Evolutionary conservation across 2,797 vertebrate genomes (phyloP).

Genomic region (Euthynnus affinis): DNA sequence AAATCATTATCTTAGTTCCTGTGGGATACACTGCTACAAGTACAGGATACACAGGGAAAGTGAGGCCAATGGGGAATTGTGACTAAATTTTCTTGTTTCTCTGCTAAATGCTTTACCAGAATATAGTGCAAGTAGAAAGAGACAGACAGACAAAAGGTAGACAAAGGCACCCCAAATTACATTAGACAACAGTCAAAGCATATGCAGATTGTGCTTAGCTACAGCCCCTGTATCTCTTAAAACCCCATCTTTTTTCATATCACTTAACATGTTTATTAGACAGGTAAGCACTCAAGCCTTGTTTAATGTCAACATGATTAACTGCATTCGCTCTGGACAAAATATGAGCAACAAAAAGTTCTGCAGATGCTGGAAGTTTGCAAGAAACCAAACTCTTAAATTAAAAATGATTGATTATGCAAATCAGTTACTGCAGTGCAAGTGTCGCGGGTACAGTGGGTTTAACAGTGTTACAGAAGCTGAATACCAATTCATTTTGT

Average conservation of each 20-base stretch:
- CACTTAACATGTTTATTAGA: constrained; percentile 28
- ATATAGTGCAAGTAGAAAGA: background rate
- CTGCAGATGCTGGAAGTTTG: constrained; percentile 42
- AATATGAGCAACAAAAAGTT: constrained; percentile 44
- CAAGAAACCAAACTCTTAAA: constrained; percentile 39
- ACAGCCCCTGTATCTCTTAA: background rate
- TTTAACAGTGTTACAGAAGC: constrained; percentile 16
- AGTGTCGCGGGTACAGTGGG: constrained; percentile 39
- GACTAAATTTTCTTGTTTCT: background rate
- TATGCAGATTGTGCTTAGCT: background rate
- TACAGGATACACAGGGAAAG: background rate
- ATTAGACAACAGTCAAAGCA: constrained; percentile 1
- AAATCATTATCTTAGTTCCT: constrained; percentile 3
- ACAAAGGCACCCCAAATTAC: constrained; percentile 14
- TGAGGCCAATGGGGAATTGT: background rate
- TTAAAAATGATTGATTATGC: constrained; percentile 72
- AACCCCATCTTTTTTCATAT: background rate
- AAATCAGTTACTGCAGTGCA: constrained; percentile 45
- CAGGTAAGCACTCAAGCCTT: constrained; percentile 15
- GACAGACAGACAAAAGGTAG: no score
- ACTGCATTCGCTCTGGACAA: constrained; percentile 22
- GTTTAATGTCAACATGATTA: constrained; percentile 27
- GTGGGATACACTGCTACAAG: background rate
- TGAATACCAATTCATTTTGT: constrained; percentile 55
- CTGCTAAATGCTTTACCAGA: constrained; percentile 16